Conservation (phyloP, 2,888 invertebrate species). For the Tetropium fuscum region DNA sequence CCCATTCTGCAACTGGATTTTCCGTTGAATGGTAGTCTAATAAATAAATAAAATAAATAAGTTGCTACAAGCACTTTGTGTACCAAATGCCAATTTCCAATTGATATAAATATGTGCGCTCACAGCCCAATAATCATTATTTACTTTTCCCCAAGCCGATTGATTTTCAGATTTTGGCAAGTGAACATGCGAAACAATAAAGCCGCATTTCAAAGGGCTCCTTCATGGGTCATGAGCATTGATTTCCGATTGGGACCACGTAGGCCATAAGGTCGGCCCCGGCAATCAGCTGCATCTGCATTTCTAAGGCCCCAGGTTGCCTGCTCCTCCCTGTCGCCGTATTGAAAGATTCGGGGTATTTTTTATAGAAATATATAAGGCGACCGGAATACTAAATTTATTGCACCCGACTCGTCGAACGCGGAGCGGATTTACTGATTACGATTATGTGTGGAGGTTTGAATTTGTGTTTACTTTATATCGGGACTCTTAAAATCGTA, state of each 20-base stretch:
- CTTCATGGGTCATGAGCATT: slow-evolving; percentile 50
- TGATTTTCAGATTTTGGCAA: too few relatives aligned
- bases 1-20: too few relatives aligned
- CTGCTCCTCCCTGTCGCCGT: slow-evolving; percentile 23
- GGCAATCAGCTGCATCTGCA: slow-evolving; percentile 46
- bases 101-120: too few relatives aligned
- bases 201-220: slow-evolving; percentile 31
- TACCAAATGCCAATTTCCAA: too few relatives aligned
- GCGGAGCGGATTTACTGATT: too few relatives aligned
- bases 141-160: too few relatives aligned
- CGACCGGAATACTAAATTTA: slow-evolving; percentile 29
- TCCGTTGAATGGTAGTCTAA: too few relatives aligned
- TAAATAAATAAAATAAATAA: too few relatives aligned
- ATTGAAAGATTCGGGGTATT: slow-evolving; percentile 26
- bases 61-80: too few relatives aligned
- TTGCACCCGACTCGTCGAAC: slow-evolving; percentile 1
- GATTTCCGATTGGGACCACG: slow-evolving; percentile 50
- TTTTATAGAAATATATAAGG: slow-evolving; percentile 27
- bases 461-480: too few relatives aligned
- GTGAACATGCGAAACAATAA: slow-evolving; percentile 45
- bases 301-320: slow-evolving; percentile 35
- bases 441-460: slow-evolving; percentile 14
- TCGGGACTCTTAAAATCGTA: too few relatives aligned
- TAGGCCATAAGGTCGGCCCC: slow-evolving; percentile 34
- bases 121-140: too few relatives aligned